Conservation (phyloP, 2,888 invertebrate species). For the Epistrophella euchroma region DNA sequence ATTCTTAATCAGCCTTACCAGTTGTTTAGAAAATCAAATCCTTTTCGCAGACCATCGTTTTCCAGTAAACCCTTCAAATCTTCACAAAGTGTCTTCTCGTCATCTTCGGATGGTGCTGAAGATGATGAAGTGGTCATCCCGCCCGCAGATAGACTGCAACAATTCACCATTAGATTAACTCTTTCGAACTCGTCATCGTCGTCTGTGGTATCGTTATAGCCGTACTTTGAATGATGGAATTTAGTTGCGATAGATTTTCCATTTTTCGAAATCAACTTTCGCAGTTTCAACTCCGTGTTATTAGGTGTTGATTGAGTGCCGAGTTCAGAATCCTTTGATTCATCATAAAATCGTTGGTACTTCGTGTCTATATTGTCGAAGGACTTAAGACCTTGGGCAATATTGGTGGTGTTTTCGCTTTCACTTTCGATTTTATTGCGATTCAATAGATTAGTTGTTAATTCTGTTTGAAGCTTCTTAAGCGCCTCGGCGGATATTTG, state of each 20-base stretch:
- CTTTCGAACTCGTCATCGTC: constrained; percentile 66
- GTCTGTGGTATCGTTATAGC: constrained; percentile 56
- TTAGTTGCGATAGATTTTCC: constrained; percentile 47
- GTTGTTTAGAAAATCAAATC: constrained; percentile 81
- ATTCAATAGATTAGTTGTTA: constrained; percentile 54
- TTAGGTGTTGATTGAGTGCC: constrained; percentile 19
- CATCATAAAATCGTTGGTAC: constrained; percentile 66
- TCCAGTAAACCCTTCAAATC: constrained; percentile 78
- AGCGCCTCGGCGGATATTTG: constrained; percentile 81
- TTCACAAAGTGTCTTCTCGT: constrained; percentile 77
- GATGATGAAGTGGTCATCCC: constrained; percentile 77
- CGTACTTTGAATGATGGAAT: constrained; percentile 60
- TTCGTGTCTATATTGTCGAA: constrained; percentile 64
- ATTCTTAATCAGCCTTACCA: constrained; percentile 77
- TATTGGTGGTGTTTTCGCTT: constrained; percentile 26
- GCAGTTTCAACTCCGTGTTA: constrained; percentile 49
- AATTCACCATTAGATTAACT: constrained; percentile 71
- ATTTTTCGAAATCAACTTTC: constrained; percentile 65
- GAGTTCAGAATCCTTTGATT: constrained; percentile 22
- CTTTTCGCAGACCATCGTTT: constrained; percentile 78
- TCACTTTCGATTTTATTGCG: constrained; percentile 45
- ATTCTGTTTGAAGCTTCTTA: constrained; percentile 58
- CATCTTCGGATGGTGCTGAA: constrained; percentile 77
- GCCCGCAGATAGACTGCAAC: constrained; percentile 66
- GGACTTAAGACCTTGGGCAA: constrained; percentile 38